Base-by-base conservation (phyloP, 2,888 invertebrate genomes). In the Scelioninae gen. 1 region DNA sequence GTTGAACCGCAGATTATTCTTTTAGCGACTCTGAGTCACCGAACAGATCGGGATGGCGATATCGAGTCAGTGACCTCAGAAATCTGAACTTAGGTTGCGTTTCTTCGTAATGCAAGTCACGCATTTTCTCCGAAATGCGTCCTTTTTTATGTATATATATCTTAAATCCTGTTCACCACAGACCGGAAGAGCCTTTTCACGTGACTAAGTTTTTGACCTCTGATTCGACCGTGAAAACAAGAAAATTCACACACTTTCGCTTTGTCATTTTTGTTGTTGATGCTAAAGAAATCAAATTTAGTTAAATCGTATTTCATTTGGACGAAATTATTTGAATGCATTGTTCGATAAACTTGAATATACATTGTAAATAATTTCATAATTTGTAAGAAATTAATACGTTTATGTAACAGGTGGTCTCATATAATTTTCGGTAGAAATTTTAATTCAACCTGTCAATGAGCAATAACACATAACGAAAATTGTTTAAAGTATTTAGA, bases 1-100 rank as follows among this genome's bases (percentile, higher is more conserved):
- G 68, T 68, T 78, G 63, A 81, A 69, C 31, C 40, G 78, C 77
- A 76, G 74, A 84, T 81, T 84, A 77, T 83, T 69, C 74, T 83
- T 83, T 83, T 83, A 83, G 78, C 69, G 51, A 23, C 16, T 45
- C 9, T 83, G 82, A 78, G 78, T 83, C 82, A 83, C 16, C 32
- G 13, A 0, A 31, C 38, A 72, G 76, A 72, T 69, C 77, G 72
- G 63, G n/a, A n/a, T 56, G 69, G 56, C 49, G 68, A 56, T 62
- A 13, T 23, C 60, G 56, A 63, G 82, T 75, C 82, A 78, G 56
- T 78, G 78, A 82, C 82, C 82, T 78, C 65, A 74, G 58, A 58
- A 72, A 56, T 74, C 58, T 38, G 56, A 55, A 55, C 56, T 31
- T 34, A 16, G 53, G 32, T 53, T 15, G 58, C 55, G 68, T 47